These are phyloP conservation scores for Cuculus canorus DNA, from an alignment of 2,797 vertebrate genomes.

Conservation along the genomic window DNA sequence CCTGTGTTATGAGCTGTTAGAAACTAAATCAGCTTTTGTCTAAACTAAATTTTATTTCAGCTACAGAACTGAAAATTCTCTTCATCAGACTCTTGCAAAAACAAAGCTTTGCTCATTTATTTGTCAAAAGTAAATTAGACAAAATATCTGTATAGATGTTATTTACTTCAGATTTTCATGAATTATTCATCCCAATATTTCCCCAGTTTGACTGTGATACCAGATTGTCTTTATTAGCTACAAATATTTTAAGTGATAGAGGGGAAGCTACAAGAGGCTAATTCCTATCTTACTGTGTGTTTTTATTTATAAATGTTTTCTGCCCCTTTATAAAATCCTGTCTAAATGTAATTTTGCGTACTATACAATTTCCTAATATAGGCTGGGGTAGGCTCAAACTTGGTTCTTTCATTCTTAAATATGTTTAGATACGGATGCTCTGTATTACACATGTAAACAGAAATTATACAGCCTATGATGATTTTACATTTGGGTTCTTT, in stretches of 20 bases:
- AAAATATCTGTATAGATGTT: conserved; percentile 12
- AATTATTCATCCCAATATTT: conserved; percentile 41
- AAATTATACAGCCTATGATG: neutral
- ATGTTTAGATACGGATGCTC: neutral
- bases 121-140: conserved; percentile 29
- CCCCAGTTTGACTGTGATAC: neutral
- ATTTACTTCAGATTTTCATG: conserved; percentile 45
- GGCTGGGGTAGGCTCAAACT: neutral
- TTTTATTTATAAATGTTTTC: conserved; percentile 13
- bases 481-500: neutral
- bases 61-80: neutral
- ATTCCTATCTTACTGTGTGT: neutral
- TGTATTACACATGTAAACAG: neutral
- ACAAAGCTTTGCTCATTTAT: conserved; percentile 26
- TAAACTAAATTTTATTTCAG: neutral
- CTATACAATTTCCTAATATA: neutral
- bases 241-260: conserved; percentile 12
- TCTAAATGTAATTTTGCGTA: neutral
- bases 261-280: neutral
- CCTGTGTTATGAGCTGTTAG: neutral
- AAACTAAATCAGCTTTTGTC: neutral
- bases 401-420: neutral
- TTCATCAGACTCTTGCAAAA: neutral
- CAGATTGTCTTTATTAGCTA: conserved; percentile 28
- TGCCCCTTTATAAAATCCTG: neutral